Base-by-base conservation (phyloP, 2,888 invertebrate species). In the Ceriagrion tenellum region DNA sequence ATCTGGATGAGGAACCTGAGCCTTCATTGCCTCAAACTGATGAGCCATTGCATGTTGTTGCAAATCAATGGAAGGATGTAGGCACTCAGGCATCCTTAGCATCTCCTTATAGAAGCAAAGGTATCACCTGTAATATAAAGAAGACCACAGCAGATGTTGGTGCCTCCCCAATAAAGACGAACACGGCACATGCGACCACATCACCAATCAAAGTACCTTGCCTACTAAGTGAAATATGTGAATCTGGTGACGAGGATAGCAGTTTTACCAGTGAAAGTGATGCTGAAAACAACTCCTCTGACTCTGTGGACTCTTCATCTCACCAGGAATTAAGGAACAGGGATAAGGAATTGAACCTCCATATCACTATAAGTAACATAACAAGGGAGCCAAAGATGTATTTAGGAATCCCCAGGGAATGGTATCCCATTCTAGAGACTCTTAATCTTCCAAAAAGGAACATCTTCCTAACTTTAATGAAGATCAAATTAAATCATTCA, bases 61-160 rank as follows among this genome's bases (percentile, higher is more conserved):
- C 69, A 69, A 69, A 69, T 69, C 23, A 26, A 26, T 69, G 69
- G 23, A 69, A 69, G 69, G 69, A 69, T 69, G 69, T 69, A n/a
- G 69, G 69, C 69, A 69, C 69, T 69, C 69, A 69, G 69, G 69
- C 26, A 69, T 69, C 23, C 69, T 69, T 69, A 69, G 69, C 69
- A 69, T 69, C 69, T 69, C 69, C 69, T 69, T 69, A 69, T 69
- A 69, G 69, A 69, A 69, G 69, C 69, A 69, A 69, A 69, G 69
- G 69, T 69, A 69, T 69, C 69, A 69, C 69, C 69, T 69, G 69
- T 69, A 69, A 69, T 69, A 69, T 69, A 69, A 69, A 69, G 69
- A 69, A 69, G 69, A 69, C 69, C 69, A 69, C 69, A 69, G 69
- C 69, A 69, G 23, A 69, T 69, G 69, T 69, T 69, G 69, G 69